Evolutionary conservation across 2,797 vertebrate species (phyloP).

Genomic region (Notolabrus celidotus): DNA sequence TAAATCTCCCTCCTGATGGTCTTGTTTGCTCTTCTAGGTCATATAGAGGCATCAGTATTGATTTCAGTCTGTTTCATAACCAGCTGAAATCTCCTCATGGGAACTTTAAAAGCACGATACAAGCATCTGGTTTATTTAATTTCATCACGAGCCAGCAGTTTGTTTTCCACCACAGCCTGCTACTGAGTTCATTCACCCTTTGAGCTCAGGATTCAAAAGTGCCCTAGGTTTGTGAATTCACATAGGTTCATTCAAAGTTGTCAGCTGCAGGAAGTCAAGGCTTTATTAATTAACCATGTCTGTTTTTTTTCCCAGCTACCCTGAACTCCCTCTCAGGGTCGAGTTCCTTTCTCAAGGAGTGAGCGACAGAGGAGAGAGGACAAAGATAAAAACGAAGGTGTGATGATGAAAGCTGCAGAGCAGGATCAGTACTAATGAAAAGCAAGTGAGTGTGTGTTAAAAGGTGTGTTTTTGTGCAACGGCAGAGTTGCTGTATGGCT

Average conservation of each 20-base stretch:
- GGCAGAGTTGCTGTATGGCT: constrained; percentile 7
- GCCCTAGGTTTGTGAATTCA: constrained; percentile 37
- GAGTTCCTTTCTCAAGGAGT: not conserved
- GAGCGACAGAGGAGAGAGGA: not conserved
- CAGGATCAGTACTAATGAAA: not conserved
- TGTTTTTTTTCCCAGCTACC: not conserved
- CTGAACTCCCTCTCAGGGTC: not conserved
- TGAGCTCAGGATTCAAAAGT: constrained; percentile 30
- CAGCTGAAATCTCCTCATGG: too few relatives aligned
- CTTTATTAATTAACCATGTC: constrained; percentile 28
- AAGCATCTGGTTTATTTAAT: not conserved
- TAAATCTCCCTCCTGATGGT: too few relatives aligned
- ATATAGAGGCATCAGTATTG: too few relatives aligned
- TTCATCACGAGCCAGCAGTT: not conserved
- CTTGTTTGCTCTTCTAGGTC: too few relatives aligned
- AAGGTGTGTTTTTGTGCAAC: constrained; percentile 2
- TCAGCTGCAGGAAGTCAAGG: constrained; percentile 1
- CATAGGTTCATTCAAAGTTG: constrained; percentile 11
- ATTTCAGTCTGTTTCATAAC: too few relatives aligned
- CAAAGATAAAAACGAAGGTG: not conserved
- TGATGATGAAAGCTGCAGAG: not conserved
- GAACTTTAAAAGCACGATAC: too few relatives aligned
- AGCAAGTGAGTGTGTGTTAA: not conserved
- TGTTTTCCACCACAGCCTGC: not conserved
- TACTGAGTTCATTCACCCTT: constrained; percentile 36